Base-by-base conservation (phyloP, 92 coral and sea anemone species). In the Bergia puertoricense region DNA sequence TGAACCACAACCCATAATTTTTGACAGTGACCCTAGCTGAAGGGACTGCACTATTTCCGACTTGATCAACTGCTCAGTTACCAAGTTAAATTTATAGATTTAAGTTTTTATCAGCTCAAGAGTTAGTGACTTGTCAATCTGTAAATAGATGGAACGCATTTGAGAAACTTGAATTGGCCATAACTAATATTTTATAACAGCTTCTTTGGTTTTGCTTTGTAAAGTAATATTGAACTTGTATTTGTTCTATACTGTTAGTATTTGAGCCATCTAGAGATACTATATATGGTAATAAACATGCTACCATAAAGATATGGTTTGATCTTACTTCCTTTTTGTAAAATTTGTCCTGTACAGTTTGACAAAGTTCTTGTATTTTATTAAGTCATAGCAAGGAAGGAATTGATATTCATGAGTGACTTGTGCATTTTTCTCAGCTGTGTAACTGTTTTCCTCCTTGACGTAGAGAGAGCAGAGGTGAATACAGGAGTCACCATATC, bases 271-370 rank as follows among this genome's bases (percentile, higher is more conserved):
- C 59, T n/a, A 78, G 71, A 80, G 69, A 38, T 65, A 80, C 86
- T 74, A 80, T 88, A 75, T 89, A 65, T 57, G 81, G 91, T 74
- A 16, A 42, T 84, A 16, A 66, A 82, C 40, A 43, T 45, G 40
- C 41, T 36, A 4, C 86, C 77, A 20, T n/a, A 40, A 11, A 42
- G 42, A 51, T 16, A 77, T 73, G 36, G 51, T 40, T 30, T 10
- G 15, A 30, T 30, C 46, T 8, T 41, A 30, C 44, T 80, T 80
- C 43, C 72, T 56, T 56, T 54, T 56, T 80, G 4, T 57, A 14
- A 62, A 62, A 62, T 3, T 62, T 62, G 69, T 5, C 30, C 69
- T 22, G 18, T 54, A 11, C 18, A 1, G 14, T 13, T 54, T 54
- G 59, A 10, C 10, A 54, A 54, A 6, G 59, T 54, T 54, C 14